These are phyloP conservation scores for Mesembrinibis cayennensis DNA, from an alignment of 2,113 vertebrate species.

Conservation along the genomic window DNA sequence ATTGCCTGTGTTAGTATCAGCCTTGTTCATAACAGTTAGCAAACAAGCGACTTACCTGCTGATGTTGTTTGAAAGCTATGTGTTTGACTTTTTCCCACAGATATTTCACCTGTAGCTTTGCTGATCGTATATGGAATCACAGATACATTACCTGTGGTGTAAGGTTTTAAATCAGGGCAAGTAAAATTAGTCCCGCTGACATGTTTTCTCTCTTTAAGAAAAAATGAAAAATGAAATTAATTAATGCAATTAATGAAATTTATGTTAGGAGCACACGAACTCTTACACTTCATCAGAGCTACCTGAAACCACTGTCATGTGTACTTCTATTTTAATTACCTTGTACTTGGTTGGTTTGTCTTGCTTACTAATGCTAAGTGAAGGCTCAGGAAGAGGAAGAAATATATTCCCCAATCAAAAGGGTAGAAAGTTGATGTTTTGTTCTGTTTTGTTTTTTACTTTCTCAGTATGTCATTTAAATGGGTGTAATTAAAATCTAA, in stretches of 20 bases:
- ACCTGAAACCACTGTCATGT: neutral
- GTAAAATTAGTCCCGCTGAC: fast-evolving
- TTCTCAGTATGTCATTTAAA: neutral
- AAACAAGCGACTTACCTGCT: neutral
- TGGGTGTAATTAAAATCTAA: neutral
- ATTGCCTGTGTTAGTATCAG: neutral
- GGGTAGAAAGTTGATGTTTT: neutral
- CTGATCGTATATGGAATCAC: neutral
- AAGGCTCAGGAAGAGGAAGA: neutral
- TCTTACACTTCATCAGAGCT: neutral
- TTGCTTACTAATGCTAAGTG: neutral
- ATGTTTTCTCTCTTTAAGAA: fast-evolving
- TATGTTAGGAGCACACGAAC: neutral
- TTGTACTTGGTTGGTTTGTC: neutral
- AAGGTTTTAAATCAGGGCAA: fast-evolving
- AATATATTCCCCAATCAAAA: neutral
- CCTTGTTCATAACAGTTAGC: neutral
- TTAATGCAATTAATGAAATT: neutral
- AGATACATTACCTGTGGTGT: fast-evolving
- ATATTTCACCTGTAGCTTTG: fast-evolving
- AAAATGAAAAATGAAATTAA: neutral
- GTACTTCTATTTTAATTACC: neutral
- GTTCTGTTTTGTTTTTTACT: neutral
- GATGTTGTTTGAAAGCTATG: fast-evolving
- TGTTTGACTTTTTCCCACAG: fast-evolving